phyloP scores from a whole-genome alignment of 1,140 invertebrate species.

The Anoplophora glabripennis region DNA sequence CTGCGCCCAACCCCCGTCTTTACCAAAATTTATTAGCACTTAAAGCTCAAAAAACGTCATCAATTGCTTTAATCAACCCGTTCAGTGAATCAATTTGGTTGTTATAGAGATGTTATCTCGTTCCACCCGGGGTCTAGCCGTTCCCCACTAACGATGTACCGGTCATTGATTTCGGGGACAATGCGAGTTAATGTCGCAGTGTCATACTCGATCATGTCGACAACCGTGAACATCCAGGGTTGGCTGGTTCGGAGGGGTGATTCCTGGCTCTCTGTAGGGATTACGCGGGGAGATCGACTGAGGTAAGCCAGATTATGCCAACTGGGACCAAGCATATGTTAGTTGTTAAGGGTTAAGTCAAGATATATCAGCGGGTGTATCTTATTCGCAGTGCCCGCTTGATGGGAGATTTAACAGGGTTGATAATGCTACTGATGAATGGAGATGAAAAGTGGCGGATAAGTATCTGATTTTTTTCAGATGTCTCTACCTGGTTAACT shows the following conservation, averaged over 20 bases:
- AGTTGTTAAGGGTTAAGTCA: constrained; percentile 35
- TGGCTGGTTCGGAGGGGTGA: constrained; percentile 18
- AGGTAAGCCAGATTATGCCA: constrained; percentile 37
- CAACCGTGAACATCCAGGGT: constrained; percentile 27
- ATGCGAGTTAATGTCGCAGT: constrained; percentile 40
- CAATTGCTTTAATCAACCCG: constrained; percentile 32
- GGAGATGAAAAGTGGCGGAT: too few relatives aligned
- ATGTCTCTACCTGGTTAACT: too few relatives aligned
- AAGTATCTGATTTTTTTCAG: too few relatives aligned
- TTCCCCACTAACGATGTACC: constrained; percentile 14
- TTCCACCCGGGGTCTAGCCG: constrained; percentile 16
- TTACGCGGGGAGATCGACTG: constrained; percentile 20
- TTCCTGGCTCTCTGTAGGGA: constrained; percentile 20
- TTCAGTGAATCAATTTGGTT: constrained; percentile 26
- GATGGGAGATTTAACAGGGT: too few relatives aligned
- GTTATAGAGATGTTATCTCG: constrained; percentile 34
- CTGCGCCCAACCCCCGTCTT: constrained; percentile 1
- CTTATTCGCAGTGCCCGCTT: neutral
- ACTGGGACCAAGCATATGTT: constrained; percentile 35
- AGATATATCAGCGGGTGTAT: constrained; percentile 25
- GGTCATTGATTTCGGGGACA: constrained; percentile 28
- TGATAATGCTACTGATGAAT: too few relatives aligned
- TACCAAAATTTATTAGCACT: constrained; percentile 17
- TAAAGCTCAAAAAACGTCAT: constrained; percentile 20
- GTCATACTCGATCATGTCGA: constrained; percentile 41